Percentiles rank a stretch among this genome's conserved stretches.
phyloP scores from a whole-genome alignment of 2,797 vertebrate genomes.

The Oreonectes daqikongensis region DNA sequence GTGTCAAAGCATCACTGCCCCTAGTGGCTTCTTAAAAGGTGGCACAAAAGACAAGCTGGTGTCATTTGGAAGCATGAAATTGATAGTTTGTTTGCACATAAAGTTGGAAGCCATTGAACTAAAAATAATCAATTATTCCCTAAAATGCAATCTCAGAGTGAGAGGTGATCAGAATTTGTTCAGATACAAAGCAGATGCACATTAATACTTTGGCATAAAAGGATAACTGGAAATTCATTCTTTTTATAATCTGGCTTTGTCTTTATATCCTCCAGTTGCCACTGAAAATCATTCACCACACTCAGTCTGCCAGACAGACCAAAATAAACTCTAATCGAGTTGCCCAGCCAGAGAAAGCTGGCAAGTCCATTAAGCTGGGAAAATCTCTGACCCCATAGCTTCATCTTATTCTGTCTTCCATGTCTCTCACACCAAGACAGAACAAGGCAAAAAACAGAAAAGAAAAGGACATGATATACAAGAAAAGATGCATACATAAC shows the following conservation, averaged over 20 bases:
- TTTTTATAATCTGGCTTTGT: not conserved
- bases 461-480: not conserved
- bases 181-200: slow-evolving; percentile 3
- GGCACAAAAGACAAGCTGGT: slow-evolving; percentile 12
- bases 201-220: slow-evolving; percentile 20
- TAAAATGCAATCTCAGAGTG: not conserved
- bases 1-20: slow-evolving; percentile 55
- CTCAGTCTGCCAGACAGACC: slow-evolving; percentile 25
- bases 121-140: not conserved
- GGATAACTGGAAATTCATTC: not conserved
- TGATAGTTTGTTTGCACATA: not conserved
- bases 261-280: slow-evolving; percentile 14
- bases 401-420: not conserved
- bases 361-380: slow-evolving; percentile 18
- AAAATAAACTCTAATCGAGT: slow-evolving; percentile 46
- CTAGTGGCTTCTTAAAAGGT: slow-evolving; percentile 59
- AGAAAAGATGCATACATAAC: not conserved
- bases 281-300: slow-evolving; percentile 1
- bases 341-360: slow-evolving; percentile 28
- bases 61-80: not conserved
- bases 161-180: not conserved
- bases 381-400: slow-evolving; percentile 2
- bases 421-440: not conserved
- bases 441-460: not conserved
- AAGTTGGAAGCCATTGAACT: not conserved